These are phyloP conservation scores for Cherax quadricarinatus DNA, from an alignment of 1,140 invertebrate species.

Conservation along the genomic window DNA sequence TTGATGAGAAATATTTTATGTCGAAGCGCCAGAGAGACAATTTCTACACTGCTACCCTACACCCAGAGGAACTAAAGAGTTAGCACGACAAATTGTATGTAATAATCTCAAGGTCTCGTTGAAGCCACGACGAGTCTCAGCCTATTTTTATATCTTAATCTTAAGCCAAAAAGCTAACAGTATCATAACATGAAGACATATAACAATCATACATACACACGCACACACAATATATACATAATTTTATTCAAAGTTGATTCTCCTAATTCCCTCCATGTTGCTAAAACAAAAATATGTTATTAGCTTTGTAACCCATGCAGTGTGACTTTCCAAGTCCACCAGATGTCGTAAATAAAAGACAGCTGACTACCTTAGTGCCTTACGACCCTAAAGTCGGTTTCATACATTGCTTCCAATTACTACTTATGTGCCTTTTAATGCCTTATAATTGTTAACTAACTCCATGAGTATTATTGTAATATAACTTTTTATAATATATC, in stretches of 20 bases:
- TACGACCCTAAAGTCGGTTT: not conserved
- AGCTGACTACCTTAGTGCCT: slow-evolving; percentile 7
- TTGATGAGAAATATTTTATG: too few relatives aligned
- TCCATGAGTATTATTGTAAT: slow-evolving; percentile 27
- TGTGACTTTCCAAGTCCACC: not conserved
- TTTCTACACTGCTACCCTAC: not conserved
- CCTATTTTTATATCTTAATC: slow-evolving; percentile 22
- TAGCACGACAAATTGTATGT: not conserved
- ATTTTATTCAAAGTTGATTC: slow-evolving; percentile 50
- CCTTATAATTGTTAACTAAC: slow-evolving; percentile 66
- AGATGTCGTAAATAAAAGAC: not conserved
- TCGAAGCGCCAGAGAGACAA: not conserved
- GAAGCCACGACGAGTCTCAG: not conserved
- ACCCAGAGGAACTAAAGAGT: not conserved
- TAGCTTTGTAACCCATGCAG: slow-evolving; percentile 47
- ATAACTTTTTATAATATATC: slow-evolving; percentile 12
- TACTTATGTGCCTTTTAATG: slow-evolving; percentile 64
- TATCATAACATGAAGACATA: slow-evolving; percentile 44
- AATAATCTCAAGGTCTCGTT: not conserved
- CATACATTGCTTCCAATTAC: slow-evolving; percentile 54
- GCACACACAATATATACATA: too few relatives aligned
- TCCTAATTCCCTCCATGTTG: slow-evolving; percentile 20
- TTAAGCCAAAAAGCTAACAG: slow-evolving; percentile 44
- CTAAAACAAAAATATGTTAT: slow-evolving; percentile 26
- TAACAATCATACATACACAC: too few relatives aligned